Conservation (phyloP, 1,140 invertebrate genomes). For the Nylanderia fulva region DNA sequence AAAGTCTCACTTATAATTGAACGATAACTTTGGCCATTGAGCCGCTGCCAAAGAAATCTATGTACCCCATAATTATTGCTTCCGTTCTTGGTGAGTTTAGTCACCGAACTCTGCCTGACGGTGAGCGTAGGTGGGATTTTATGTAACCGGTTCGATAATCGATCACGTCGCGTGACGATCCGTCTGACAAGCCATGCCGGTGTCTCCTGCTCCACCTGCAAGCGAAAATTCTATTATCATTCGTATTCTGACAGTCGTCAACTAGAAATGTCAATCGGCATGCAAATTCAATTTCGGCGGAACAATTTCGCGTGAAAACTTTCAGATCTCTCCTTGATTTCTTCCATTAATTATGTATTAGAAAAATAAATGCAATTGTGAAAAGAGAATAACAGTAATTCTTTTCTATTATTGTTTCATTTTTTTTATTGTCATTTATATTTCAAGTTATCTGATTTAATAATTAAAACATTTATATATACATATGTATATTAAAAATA, state of each 20-base stretch:
- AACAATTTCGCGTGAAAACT: constrained; percentile 49
- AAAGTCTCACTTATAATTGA: background rate
- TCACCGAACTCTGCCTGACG: constrained; percentile 94
- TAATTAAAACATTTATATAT: no score
- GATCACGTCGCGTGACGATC: constrained; percentile 88
- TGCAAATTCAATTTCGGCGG: constrained; percentile 41
- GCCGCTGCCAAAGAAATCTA: background rate
- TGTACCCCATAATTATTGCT: constrained; percentile 28
- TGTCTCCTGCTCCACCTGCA: constrained; percentile 89
- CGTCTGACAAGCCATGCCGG: constrained; percentile 88
- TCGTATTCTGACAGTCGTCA: background rate
- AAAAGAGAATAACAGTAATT: background rate
- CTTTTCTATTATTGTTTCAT: background rate
- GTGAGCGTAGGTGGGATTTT: constrained; percentile 94
- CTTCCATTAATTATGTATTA: background rate
- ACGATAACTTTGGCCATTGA: background rate
- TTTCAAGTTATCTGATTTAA: no score
- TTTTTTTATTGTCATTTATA: background rate
- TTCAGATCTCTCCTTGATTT: background rate
- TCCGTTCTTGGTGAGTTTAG: constrained; percentile 72
- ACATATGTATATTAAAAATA: no score
- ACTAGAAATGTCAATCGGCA: constrained; percentile 21
- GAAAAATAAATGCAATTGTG: background rate
- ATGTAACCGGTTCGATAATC: constrained; percentile 96
- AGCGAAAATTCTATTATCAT: constrained; percentile 61